A percentile compares a stretch with the other conserved stretches of the same genome.
phyloP scores from a whole-genome alignment of 2,888 invertebrate genomes.

The Heliconius ismenius region DNA sequence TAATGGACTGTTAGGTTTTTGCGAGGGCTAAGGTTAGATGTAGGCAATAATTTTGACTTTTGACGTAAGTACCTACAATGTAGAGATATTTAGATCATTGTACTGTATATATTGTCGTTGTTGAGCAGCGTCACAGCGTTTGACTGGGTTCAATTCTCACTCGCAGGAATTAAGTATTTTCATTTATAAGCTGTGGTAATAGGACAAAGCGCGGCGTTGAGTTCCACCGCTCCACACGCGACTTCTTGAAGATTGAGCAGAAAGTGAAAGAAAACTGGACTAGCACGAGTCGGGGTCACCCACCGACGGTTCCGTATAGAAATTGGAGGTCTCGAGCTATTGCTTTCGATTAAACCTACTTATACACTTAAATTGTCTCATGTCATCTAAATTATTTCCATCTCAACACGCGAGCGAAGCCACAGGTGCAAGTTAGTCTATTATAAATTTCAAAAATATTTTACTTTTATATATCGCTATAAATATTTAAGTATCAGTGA shows the following conservation, averaged over 20 bases:
- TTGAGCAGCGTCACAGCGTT: too few relatives aligned
- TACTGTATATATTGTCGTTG: background rate
- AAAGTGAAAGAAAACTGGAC: too few relatives aligned
- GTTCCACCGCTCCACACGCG: too few relatives aligned
- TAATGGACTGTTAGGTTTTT: constrained; percentile 30
- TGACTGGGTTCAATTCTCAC: too few relatives aligned
- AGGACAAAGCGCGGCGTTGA: too few relatives aligned
- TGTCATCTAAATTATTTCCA: background rate
- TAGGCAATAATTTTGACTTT: constrained; percentile 6
- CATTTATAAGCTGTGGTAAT: too few relatives aligned
- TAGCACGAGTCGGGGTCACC: too few relatives aligned
- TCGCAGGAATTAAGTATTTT: too few relatives aligned
- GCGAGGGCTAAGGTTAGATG: constrained; percentile 15
- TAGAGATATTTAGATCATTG: background rate
- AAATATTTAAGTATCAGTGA: constrained; percentile 1
- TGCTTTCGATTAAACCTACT: too few relatives aligned
- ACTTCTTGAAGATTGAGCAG: too few relatives aligned
- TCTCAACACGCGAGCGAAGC: background rate
- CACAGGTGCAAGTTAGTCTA: background rate
- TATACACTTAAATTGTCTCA: background rate
- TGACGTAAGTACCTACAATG: background rate
- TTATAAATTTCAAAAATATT: background rate
- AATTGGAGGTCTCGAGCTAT: too few relatives aligned
- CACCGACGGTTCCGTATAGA: too few relatives aligned
- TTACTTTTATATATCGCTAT: background rate